A percentile compares a stretch with the other conserved stretches of the same genome.
Evolutionary conservation across 2,113 vertebrate genomes (phyloP).

Genomic region (Boulengeromyrus knoepffleri): DNA sequence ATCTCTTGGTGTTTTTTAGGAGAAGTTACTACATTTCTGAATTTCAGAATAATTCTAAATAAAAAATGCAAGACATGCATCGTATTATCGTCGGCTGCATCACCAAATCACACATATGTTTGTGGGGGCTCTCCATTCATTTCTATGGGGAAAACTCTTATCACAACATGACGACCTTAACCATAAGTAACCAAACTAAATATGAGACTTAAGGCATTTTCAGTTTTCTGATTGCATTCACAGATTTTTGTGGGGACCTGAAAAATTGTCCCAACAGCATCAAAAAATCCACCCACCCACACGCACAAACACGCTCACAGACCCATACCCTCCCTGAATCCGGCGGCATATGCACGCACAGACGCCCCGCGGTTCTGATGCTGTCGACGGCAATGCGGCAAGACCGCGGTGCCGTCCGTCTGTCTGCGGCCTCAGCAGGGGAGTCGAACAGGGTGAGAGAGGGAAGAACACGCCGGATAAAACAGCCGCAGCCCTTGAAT

Average conservation of each 20-base stretch:
- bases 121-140: no score
- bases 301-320: neutral
- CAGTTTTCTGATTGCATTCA: no score
- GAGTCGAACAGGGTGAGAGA: neutral
- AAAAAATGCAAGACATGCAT: neutral
- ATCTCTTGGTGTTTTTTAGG: neutral
- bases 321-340: neutral
- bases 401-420: slow-evolving; percentile 5
- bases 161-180: no score
- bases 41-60: neutral
- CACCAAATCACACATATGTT: neutral
- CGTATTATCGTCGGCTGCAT: slow-evolving; percentile 14
- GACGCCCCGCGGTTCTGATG: neutral
- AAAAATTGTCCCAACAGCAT: no score
- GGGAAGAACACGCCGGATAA: neutral
- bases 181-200: no score
- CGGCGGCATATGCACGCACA: neutral
- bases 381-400: neutral
- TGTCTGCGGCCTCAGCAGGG: neutral
- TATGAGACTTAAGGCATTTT: no score
- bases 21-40: neutral
- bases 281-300: neutral
- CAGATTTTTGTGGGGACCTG: no score
- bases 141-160: no score
- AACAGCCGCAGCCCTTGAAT: neutral